phyloP scores from a whole-genome alignment of 1,140 invertebrate genomes.

The Dendrolimus kikuchii region DNA sequence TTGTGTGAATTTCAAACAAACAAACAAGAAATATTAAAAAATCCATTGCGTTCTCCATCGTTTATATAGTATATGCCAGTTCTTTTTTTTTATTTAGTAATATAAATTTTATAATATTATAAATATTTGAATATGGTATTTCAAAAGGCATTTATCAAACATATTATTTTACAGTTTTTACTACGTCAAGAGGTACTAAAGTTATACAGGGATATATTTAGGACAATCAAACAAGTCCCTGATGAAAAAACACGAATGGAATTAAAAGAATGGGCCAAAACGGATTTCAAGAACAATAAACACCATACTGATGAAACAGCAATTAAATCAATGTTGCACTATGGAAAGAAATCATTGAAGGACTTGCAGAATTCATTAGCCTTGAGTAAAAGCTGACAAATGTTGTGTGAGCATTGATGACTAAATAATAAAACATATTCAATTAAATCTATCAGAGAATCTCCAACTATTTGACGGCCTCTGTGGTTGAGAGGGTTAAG shows the following conservation, averaged over 20 bases:
- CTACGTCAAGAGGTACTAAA: slow-evolving; percentile 83
- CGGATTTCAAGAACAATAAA: slow-evolving; percentile 81
- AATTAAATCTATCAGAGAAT: neutral
- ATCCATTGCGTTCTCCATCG: no score
- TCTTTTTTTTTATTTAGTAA: no score
- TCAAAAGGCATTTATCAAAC: neutral
- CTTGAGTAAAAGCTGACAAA: slow-evolving; percentile 57
- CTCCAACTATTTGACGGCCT: no score
- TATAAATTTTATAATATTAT: no score
- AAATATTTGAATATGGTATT: neutral
- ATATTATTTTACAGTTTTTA: slow-evolving; percentile 77
- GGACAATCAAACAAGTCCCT: slow-evolving; percentile 77
- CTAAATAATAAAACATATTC: slow-evolving; percentile 1
- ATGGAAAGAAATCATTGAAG: slow-evolving; percentile 78
- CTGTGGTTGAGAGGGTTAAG: no score
- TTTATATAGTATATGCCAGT: no score
- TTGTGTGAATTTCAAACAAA: no score
- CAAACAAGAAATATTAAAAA: no score
- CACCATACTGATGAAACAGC: slow-evolving; percentile 78
- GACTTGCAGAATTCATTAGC: slow-evolving; percentile 78
- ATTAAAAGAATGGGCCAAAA: slow-evolving; percentile 78
- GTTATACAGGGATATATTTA: slow-evolving; percentile 81
- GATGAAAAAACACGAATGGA: slow-evolving; percentile 76
- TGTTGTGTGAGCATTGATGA: slow-evolving; percentile 1
- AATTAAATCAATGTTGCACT: slow-evolving; percentile 80